Conservation (phyloP, 2,113 vertebrate species). For the Rissa tridactyla region DNA sequence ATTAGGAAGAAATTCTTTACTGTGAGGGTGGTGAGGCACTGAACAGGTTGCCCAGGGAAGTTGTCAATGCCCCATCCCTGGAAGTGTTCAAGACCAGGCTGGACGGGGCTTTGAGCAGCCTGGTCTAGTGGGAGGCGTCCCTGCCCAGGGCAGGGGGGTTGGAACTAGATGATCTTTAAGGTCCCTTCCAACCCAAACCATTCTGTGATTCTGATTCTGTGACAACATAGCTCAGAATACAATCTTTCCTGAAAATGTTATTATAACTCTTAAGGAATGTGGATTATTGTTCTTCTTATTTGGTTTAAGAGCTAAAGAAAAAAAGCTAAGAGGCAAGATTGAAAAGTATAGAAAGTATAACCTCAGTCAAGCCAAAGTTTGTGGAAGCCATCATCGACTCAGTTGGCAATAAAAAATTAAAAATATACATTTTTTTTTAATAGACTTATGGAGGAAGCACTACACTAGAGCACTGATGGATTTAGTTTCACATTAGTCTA, state of each 20-base stretch:
- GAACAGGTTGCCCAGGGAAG: too few species aligned
- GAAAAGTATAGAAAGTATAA: neutral
- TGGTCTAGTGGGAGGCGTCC: too few species aligned
- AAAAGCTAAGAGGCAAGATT: neutral
- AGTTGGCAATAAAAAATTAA: neutral
- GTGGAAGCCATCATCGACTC: neutral
- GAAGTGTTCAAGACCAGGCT: too few species aligned
- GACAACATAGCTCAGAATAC: neutral
- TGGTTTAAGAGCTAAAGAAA: neutral
- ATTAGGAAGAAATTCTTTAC: too few species aligned
- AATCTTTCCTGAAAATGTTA: neutral
- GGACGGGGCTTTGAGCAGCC: too few species aligned
- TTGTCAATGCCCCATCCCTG: too few species aligned
- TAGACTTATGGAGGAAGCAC: neutral
- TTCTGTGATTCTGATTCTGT: neutral
- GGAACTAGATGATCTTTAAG: too few species aligned
- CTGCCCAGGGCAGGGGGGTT: too few species aligned
- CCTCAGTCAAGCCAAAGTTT: neutral
- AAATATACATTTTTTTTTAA: neutral
- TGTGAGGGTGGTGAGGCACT: too few species aligned
- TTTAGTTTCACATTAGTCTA: neutral
- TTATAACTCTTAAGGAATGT: neutral
- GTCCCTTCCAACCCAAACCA: too few species aligned
- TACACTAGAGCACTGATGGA: neutral
- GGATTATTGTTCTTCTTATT: neutral